Percentiles rank a stretch among this genome's conserved stretches.
These are phyloP conservation scores for Hesperophylax magnus DNA, from an alignment of 1,140 invertebrate species.

Conservation along the genomic window DNA sequence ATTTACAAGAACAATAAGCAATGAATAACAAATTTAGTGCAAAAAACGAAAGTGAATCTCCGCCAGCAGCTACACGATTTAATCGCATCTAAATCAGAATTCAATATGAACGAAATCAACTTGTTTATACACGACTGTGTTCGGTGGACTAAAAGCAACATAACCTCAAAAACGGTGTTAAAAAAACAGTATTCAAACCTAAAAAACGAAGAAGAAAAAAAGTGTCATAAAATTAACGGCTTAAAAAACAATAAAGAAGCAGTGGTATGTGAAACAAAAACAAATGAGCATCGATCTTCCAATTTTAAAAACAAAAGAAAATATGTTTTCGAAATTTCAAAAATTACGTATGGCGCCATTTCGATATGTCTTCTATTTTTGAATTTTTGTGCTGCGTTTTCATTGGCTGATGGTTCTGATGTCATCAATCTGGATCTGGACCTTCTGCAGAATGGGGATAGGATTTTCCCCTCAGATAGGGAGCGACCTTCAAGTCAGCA, in stretches of 20 bases:
- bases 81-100: neutral
- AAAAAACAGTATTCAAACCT: neutral
- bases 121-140: neutral
- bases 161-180: neutral
- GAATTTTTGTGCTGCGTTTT: neutral
- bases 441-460: constrained; percentile 43
- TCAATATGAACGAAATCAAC: neutral
- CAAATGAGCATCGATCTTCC: neutral
- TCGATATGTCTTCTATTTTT: neutral
- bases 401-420: constrained; percentile 57
- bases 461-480: constrained; percentile 61
- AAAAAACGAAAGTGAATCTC: constrained; percentile 2
- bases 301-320: constrained; percentile 30
- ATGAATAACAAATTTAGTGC: neutral
- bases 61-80: neutral
- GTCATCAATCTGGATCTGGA: constrained; percentile 46
- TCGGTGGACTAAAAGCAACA: constrained; percentile 6
- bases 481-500: constrained; percentile 75
- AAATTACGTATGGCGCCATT: constrained; percentile 11
- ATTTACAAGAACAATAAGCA: neutral
- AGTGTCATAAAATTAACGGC: neutral
- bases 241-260: neutral
- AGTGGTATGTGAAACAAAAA: neutral
- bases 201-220: constrained; percentile 6
- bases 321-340: neutral